Percentiles rank a stretch among this genome's conserved stretches.
These are phyloP conservation scores for Gallinago paraguaiae DNA, from an alignment of 2,113 vertebrate genomes.

Conservation along the genomic window DNA sequence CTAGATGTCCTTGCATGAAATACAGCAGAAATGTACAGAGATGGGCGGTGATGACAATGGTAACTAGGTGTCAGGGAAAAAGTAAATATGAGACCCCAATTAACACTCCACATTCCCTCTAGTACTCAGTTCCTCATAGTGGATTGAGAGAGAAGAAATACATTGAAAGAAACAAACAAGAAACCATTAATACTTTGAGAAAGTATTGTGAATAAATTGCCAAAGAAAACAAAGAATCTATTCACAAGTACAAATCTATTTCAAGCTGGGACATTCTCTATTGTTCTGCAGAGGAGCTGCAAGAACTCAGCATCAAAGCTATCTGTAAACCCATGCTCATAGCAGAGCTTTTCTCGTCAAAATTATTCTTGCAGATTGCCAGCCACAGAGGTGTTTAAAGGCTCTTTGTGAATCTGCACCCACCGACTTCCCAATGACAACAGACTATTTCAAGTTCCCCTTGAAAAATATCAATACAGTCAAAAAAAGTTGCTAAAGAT, in stretches of 20 bases:
- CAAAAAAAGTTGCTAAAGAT: neutral
- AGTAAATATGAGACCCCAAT: neutral
- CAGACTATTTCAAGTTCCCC: neutral
- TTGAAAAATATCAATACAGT: neutral
- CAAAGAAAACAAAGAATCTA: neutral
- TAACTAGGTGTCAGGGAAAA: neutral
- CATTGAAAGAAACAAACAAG: neutral
- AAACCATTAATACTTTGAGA: neutral
- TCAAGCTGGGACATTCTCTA: neutral
- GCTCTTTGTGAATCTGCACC: neutral
- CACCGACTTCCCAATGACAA: neutral
- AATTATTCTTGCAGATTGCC: neutral
- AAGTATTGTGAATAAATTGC: neutral
- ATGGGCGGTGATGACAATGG: neutral
- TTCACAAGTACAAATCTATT: neutral
- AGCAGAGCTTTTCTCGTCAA: neutral
- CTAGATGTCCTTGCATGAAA: neutral
- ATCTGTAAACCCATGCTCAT: neutral
- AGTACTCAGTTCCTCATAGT: neutral
- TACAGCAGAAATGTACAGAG: neutral
- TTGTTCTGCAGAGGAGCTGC: neutral
- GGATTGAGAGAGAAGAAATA: neutral
- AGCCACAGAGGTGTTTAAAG: conserved; percentile 7
- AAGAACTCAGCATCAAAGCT: neutral
- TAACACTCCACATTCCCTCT: neutral